Evolutionary conservation across 1,140 invertebrate species (phyloP).

Genomic region (Phymastichus coffea): DNA sequence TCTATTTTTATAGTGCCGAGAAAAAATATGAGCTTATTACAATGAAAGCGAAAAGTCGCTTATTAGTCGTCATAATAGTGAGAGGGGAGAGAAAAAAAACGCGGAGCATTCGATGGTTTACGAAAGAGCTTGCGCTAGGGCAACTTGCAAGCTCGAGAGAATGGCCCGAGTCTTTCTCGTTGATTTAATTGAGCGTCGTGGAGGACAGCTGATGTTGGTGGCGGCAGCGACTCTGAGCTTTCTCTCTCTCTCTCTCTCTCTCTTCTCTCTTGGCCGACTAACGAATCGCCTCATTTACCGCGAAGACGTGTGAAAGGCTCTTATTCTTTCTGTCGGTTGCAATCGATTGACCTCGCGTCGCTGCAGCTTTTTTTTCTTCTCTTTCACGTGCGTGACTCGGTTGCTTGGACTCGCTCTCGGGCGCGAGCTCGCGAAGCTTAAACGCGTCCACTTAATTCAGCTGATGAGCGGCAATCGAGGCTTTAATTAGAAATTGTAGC

Average conservation of each 20-base stretch:
- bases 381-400: not conserved
- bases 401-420: not conserved
- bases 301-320: not conserved
- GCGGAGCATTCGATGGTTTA: too few species aligned
- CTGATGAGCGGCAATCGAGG: slow-evolving; percentile 10
- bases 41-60: too few species aligned
- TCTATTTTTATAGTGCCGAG: too few species aligned
- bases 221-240: too few species aligned
- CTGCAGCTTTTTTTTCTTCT: not conserved
- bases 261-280: too few species aligned
- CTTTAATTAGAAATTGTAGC: slow-evolving; percentile 13
- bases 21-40: too few species aligned
- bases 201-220: too few species aligned
- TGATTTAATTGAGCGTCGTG: not conserved
- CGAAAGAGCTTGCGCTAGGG: too few species aligned
- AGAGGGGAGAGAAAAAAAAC: too few species aligned
- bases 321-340: not conserved
- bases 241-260: too few species aligned
- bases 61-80: too few species aligned
- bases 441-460: not conserved
- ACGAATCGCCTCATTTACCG: slow-evolving; percentile 1
- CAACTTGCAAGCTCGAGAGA: not conserved
- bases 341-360: not conserved
- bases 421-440: too few species aligned
- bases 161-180: not conserved